Conservation (phyloP, 2,113 vertebrate species). For the Nymphicus hollandicus region DNA sequence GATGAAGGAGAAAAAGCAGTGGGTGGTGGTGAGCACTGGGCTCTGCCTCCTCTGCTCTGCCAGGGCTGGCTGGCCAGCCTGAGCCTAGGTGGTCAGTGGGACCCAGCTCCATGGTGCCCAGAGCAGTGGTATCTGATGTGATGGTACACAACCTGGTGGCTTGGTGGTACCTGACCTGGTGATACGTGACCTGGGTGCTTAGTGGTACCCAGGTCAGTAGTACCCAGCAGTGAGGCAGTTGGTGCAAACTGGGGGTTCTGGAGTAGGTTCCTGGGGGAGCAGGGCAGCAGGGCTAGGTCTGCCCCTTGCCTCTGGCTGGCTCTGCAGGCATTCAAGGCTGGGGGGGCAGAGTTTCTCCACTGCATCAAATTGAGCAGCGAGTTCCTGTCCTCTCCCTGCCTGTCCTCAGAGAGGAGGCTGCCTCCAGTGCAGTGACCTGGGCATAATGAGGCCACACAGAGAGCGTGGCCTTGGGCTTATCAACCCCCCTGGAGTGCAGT, state of each 20-base stretch:
- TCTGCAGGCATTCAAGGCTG: background rate
- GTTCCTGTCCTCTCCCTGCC: background rate
- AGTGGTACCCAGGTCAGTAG: fast-evolving
- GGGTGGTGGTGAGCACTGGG: fast-evolving
- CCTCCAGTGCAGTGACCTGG: background rate
- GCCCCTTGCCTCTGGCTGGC: background rate
- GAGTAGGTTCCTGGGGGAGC: background rate
- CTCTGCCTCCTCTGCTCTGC: background rate
- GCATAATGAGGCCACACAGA: fast-evolving
- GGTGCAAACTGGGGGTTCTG: background rate
- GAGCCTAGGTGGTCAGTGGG: fast-evolving
- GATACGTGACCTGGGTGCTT: background rate
- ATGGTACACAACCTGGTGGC: fast-evolving
- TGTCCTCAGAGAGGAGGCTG: background rate
- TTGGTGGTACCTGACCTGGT: background rate
- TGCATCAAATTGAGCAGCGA: background rate
- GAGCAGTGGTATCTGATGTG: background rate
- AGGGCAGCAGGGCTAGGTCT: background rate
- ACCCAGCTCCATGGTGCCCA: background rate
- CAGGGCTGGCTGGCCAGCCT: background rate
- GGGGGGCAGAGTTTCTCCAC: background rate
- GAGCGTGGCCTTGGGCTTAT: background rate
- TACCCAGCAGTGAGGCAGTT: background rate
- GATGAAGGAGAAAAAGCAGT: background rate
- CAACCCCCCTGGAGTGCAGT: fast-evolving